Evolutionary conservation across 2,797 vertebrate genomes (phyloP), one percentile per base, ranked within the genome.

Genomic region (Micropoecilia bifurca): DNA sequence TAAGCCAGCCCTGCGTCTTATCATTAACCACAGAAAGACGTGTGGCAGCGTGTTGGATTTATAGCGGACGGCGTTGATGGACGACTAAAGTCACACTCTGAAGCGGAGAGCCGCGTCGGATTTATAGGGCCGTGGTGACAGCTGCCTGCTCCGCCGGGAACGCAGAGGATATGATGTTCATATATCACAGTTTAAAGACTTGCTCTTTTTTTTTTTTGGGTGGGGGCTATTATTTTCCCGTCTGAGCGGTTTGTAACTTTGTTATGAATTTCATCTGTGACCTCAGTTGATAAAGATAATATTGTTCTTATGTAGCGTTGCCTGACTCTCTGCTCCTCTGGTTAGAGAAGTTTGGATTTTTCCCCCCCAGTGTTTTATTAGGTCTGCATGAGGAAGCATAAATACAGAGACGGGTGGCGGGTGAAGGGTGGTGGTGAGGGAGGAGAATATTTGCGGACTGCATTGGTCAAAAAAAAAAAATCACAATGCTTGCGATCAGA

Each of bases 31-130:
- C 79, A 91, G 75, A 80, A 77, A 72, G 88, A 83, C 87, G 46
- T 80, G 86, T 89, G 93, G 92, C 88, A 88, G 91, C 25, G 77
- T 90, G 93, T 87, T 92, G 90, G 85, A 90, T 93, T 94, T 87
- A 90, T 74, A 76, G 83, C 77, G 74, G 57, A 80, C 83, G 81
- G 90, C 86, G 91, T 86, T 91, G 88, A 93, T 86, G 82, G 87
- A 91, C 73, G 82, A 76, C 74, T 94, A 89, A 83, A 84, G 84
- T 89, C 86, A 74, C 84, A 82, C 86, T 91, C 90, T 90, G 87
- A 93, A 92, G 71, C 71, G 5, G 73, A 88, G 83, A 83, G 80
- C 86, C 77, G 81, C 75, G 41, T 90, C 85, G 80, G 90, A 92
- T 93, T 92, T 93, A 94, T 87, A 75, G 87, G 78, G 77, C 84